Evolutionary conservation across 2,113 vertebrate species (phyloP).

Genomic region (Cyanoramphus novaezelandiae): DNA sequence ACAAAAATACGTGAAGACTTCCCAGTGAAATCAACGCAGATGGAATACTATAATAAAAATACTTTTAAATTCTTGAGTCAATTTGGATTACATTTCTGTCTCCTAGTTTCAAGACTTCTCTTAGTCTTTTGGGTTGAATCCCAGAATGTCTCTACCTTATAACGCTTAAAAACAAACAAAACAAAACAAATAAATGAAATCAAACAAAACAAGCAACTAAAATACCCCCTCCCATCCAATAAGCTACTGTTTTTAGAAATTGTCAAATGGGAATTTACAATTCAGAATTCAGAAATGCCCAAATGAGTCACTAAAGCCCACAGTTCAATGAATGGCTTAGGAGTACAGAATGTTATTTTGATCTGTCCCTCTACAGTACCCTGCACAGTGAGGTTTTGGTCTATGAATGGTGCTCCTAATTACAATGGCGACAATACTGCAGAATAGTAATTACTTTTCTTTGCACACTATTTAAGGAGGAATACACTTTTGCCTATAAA

Average conservation of each 20-base stretch:
- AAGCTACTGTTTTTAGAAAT: not conserved
- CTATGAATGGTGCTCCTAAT: not conserved
- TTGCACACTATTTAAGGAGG: not conserved
- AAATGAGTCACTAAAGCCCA: not conserved
- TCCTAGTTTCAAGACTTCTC: not conserved
- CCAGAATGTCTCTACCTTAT: not conserved
- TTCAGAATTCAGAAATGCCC: not conserved
- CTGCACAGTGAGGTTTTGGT: not conserved
- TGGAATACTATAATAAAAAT: not conserved
- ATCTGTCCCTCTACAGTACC: not conserved
- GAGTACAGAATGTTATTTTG: not conserved
- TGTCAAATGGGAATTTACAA: not conserved
- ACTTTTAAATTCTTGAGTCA: not conserved
- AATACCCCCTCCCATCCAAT: accelerated
- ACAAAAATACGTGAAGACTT: not conserved
- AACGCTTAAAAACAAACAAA: not conserved
- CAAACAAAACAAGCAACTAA: not conserved
- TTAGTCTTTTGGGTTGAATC: not conserved
- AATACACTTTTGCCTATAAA: not conserved
- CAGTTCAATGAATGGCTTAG: not conserved
- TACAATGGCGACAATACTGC: not conserved
- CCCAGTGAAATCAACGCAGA: not conserved
- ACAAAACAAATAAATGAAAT: not conserved
- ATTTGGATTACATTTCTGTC: not conserved
- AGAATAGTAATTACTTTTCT: not conserved